Evolutionary conservation across 2,888 invertebrate species (phyloP).

Genomic region (Aphidius colemani): DNA sequence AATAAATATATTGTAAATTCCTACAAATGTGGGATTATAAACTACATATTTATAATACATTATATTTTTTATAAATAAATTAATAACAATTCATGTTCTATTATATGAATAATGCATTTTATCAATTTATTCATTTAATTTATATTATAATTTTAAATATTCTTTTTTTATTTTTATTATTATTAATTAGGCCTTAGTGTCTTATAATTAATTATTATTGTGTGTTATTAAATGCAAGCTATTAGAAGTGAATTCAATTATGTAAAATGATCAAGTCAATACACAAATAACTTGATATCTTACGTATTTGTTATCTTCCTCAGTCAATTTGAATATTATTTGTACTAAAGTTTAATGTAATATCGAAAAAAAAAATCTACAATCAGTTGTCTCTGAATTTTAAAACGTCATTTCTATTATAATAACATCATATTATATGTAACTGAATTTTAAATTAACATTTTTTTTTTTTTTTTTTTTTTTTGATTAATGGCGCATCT

Average conservation of each 20-base stretch:
- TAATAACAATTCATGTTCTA: neutral
- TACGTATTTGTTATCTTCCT: slow-evolving; percentile 25
- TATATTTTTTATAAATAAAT: no score
- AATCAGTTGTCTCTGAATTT: slow-evolving; percentile 30
- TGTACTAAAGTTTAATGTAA: slow-evolving; percentile 3
- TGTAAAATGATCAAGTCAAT: neutral
- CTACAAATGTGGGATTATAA: no score
- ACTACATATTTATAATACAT: no score
- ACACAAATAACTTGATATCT: slow-evolving; percentile 27
- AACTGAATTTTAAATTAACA: no score
- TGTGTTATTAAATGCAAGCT: slow-evolving; percentile 46
- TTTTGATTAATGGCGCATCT: slow-evolving; percentile 5
- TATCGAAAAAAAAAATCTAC: slow-evolving; percentile 8
- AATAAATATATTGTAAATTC: no score
- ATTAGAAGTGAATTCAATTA: slow-evolving; percentile 29
- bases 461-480: no score
- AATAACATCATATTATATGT: no score
- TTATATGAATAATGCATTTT: slow-evolving; percentile 6
- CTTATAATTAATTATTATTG: slow-evolving; percentile 33
- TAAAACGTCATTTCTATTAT: slow-evolving; percentile 29
- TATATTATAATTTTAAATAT: slow-evolving; percentile 46
- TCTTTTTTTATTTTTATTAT: slow-evolving; percentile 39
- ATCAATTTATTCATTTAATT: slow-evolving; percentile 45
- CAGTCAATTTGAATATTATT: slow-evolving; percentile 27
- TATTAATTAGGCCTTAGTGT: slow-evolving; percentile 41